Conservation (phyloP, 92 coral and sea anemone species). For the Heliopora coerulea region DNA sequence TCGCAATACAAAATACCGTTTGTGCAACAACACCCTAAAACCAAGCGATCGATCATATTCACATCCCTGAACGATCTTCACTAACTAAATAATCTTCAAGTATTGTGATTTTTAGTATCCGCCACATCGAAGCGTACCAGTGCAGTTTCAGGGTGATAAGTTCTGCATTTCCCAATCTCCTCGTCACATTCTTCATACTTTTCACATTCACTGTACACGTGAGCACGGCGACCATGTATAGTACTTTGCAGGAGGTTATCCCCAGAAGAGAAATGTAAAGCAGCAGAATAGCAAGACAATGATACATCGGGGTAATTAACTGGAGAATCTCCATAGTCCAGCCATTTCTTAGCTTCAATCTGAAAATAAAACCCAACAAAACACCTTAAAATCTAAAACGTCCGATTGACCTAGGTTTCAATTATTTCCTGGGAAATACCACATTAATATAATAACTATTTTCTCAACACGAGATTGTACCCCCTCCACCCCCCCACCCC, state of each 20-base stretch:
- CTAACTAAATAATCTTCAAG: too few relatives aligned
- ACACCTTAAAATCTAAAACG: too few relatives aligned
- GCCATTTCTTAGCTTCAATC: constrained; percentile 11
- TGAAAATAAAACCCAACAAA: neutral
- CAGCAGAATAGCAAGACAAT: constrained; percentile 17
- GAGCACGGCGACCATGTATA: neutral
- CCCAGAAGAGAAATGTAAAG: constrained; percentile 27
- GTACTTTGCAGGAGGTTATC: constrained; percentile 3
- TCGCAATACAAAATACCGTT: too few relatives aligned
- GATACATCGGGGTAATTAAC: neutral
- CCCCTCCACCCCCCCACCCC: too few relatives aligned
- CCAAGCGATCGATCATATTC: too few relatives aligned
- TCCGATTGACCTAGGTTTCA: too few relatives aligned
- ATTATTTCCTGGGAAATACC: too few relatives aligned
- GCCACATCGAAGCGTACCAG: neutral
- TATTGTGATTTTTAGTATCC: too few relatives aligned
- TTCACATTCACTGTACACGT: neutral
- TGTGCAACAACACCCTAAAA: too few relatives aligned
- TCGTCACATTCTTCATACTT: neutral
- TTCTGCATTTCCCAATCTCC: constrained; percentile 7
- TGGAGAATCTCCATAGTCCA: neutral
- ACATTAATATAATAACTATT: too few relatives aligned
- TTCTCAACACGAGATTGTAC: too few relatives aligned
- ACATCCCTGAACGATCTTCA: too few relatives aligned
- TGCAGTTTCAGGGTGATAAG: neutral